Percentiles rank a stretch among this genome's conserved stretches.
These are phyloP conservation scores for Lacerta agilis DNA, from an alignment of 2,797 vertebrate species.

Conservation along the genomic window DNA sequence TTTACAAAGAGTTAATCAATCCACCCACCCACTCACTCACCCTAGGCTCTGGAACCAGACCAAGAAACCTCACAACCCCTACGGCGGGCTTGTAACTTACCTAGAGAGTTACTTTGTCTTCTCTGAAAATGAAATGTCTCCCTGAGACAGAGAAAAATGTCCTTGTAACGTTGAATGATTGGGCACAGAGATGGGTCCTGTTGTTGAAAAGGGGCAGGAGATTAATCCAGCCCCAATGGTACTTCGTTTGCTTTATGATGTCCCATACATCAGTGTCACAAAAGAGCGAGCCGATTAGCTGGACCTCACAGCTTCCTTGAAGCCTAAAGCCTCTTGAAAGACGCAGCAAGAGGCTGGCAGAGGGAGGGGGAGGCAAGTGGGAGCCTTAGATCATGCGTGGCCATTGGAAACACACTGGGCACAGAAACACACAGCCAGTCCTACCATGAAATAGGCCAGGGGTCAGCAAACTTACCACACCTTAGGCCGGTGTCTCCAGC, in stretches of 20 bases:
- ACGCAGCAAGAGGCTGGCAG: neutral
- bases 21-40: slow-evolving; percentile 26
- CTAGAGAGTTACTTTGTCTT: slow-evolving; percentile 60
- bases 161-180: slow-evolving; percentile 43
- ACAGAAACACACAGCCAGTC: neutral
- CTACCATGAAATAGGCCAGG: too few species aligned
- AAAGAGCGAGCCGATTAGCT: neutral
- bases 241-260: slow-evolving; percentile 18
- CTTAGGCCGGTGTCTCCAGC: too few species aligned
- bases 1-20: slow-evolving; percentile 53
- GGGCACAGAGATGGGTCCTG: slow-evolving; percentile 21
- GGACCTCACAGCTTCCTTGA: slow-evolving; percentile 20
- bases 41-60: neutral
- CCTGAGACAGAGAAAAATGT: slow-evolving; percentile 53
- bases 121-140: slow-evolving; percentile 55
- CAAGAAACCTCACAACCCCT: neutral
- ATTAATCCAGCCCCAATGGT: slow-evolving; percentile 50
- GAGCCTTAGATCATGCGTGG: neutral
- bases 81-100: slow-evolving; percentile 1
- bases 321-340: neutral
- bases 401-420: neutral
- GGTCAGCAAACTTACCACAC: too few species aligned
- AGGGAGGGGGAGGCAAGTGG: neutral
- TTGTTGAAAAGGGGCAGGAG: slow-evolving; percentile 34
- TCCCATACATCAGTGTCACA: slow-evolving; percentile 29